Base-by-base conservation (phyloP, 2,888 invertebrate genomes). In the Argyra leucocephala region DNA sequence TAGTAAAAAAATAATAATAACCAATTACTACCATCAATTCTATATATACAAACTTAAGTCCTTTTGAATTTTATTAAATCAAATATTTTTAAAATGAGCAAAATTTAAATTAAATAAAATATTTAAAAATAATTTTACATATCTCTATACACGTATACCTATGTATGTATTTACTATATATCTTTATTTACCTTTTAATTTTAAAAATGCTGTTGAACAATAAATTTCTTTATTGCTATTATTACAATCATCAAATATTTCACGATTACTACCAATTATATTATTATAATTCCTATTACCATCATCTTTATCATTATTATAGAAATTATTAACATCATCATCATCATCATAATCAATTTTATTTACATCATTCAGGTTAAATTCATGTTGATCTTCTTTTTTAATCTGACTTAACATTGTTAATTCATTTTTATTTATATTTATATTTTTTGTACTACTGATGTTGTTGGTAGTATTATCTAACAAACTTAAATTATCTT, bases 171-270 rank as follows among this genome's bases (percentile, higher is more conserved):
- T 10, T 31, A 7, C 12, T 31, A 31, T 7, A 31, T 6, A 31
- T 5, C 2, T n/a, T 12, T 12, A 48, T 48, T 12, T 48, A 48
- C 48, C 48, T 48, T 48, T 48, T 48, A 48, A 48, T 48, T 18
- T 48, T 48, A 48, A 48, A 48, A 48, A 48, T 48, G 48, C 48
- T 48, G 48, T 48, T 48, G 48, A 48, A 48, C 48, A 48, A 48
- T 48, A 48, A 48, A 48, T 48, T 48, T 48, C 48, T 48, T 48
- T 48, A 48, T 48, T 48, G 15, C n/a, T 18, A 48, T 48, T 48
- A 48, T 48, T 48, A 48, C 18, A 48, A n/a, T 48, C 48, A 15
- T 4, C 10, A n/a, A n/a, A n/a, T n/a, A n/a, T 31, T 18, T 48
- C 48, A 48, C 18, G 48, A 48, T 48, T n/a, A 15, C n/a, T 5